These are phyloP conservation scores for Theristicus caerulescens DNA, from an alignment of 2,113 vertebrate species.

Conservation along the genomic window DNA sequence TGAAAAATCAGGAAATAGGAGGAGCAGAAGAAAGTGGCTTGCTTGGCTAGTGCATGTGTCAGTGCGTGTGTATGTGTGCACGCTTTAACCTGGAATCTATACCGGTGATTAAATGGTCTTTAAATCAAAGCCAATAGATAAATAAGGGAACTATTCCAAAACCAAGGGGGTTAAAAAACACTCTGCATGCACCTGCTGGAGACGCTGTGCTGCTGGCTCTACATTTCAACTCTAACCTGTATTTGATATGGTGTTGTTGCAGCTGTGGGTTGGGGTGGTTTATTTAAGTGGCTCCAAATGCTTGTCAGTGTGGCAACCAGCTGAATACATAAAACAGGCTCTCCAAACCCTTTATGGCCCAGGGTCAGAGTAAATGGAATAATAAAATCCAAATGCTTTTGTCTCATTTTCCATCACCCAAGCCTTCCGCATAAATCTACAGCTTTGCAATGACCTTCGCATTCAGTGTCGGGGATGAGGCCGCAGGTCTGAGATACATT, in stretches of 20 bases:
- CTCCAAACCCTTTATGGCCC: constrained; percentile 98
- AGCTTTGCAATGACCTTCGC: constrained; percentile 89
- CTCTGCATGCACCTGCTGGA: constrained; percentile 93
- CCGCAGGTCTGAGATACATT: constrained; percentile 76
- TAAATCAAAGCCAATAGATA: constrained; percentile 39
- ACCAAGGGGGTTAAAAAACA: constrained; percentile 55
- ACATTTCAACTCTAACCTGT: constrained; percentile 89
- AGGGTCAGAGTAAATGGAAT: constrained; percentile 98
- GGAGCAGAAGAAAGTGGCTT: background rate
- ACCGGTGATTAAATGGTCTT: constrained; percentile 11
- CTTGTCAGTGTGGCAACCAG: constrained; percentile 97
- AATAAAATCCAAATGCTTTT: constrained; percentile 99
- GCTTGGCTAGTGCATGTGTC: background rate
- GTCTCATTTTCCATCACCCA: constrained; percentile 91
- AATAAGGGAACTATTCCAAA: constrained; percentile 39
- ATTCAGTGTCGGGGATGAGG: constrained; percentile 78
- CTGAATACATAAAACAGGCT: constrained; percentile 99
- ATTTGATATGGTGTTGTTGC: constrained; percentile 97
- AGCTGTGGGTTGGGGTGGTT: constrained; percentile 95
- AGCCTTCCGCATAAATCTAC: constrained; percentile 90
- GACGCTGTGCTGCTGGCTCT: constrained; percentile 81
- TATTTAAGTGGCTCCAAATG: constrained; percentile 99
- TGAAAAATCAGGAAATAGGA: background rate
- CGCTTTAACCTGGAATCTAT: background rate
- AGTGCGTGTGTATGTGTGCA: background rate